phyloP scores from a whole-genome alignment of 2,888 invertebrate species.

The Drosophila ustulata region DNA sequence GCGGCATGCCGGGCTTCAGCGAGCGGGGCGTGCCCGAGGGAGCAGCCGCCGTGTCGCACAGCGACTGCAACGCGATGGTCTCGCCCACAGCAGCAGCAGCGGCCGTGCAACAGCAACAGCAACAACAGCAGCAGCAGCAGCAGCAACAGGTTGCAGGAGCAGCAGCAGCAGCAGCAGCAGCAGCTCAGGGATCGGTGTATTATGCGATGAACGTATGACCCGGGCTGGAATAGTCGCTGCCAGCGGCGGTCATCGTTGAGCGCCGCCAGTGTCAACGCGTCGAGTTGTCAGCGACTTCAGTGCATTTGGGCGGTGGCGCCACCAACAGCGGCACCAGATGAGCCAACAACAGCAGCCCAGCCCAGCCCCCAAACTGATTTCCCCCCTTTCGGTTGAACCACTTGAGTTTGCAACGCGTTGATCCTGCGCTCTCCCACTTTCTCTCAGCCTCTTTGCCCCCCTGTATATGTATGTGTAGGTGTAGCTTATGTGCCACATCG shows the following conservation, averaged over 20 bases:
- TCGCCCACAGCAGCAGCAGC: constrained; percentile 70
- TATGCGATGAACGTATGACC: constrained; percentile 96
- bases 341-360: constrained; percentile 30
- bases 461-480: constrained; percentile 3
- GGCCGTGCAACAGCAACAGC: constrained; percentile 42
- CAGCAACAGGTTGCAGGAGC: constrained; percentile 51
- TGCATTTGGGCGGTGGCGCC: constrained; percentile 70
- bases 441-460: neutral
- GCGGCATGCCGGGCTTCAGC: constrained; percentile 82
- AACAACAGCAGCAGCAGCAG: constrained; percentile 47
- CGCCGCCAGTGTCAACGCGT: constrained; percentile 84
- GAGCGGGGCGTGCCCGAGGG: constrained; percentile 92
- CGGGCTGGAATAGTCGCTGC: constrained; percentile 85
- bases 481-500: neutral
- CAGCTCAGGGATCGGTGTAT: constrained; percentile 87
- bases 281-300: constrained; percentile 83
- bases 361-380: neutral
- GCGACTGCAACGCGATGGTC: constrained; percentile 81
- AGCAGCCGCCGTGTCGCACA: constrained; percentile 87
- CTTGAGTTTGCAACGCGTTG: constrained; percentile 59
- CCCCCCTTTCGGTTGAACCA: constrained; percentile 12
- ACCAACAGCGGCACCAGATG: constrained; percentile 56
- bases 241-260: constrained; percentile 82
- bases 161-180: constrained; percentile 41
- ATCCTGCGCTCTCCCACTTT: constrained; percentile 27